Conservation (phyloP, 2,797 vertebrate species). For the Ataeniobius toweri region DNA sequence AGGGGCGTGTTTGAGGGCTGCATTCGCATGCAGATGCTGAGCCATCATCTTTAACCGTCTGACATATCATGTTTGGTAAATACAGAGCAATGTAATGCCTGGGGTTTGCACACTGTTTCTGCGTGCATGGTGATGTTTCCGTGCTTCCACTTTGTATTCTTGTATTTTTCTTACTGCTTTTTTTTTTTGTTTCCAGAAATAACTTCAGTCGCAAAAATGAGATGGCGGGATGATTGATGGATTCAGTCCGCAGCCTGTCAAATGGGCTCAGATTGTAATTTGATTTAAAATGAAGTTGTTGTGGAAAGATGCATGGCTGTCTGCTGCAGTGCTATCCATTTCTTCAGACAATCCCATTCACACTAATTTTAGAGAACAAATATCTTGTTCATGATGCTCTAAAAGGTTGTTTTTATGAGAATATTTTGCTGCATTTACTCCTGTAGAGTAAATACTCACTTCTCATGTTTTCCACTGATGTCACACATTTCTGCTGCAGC, state of each 20-base stretch:
- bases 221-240: constrained; percentile 29
- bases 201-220: constrained; percentile 4
- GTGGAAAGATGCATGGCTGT: not conserved
- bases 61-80: constrained; percentile 21
- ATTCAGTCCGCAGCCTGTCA: constrained; percentile 12
- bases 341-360: not conserved
- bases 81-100: constrained; percentile 7
- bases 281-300: constrained; percentile 6
- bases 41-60: constrained; percentile 21
- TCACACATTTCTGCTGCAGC: not conserved
- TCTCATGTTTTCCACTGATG: not conserved
- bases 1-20: constrained; percentile 45
- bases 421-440: not conserved
- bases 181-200: constrained; percentile 18
- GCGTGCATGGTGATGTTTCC: not conserved
- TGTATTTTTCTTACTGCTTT: not conserved
- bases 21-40: constrained; percentile 35
- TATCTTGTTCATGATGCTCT: not conserved
- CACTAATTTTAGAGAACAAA: not conserved
- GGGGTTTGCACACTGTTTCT: not conserved
- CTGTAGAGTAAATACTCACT: not conserved
- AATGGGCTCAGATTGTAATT: constrained; percentile 15
- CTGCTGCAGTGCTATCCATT: not conserved
- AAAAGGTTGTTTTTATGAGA: not conserved
- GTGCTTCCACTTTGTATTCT: not conserved